Percentiles rank a stretch among this genome's conserved stretches.
These are phyloP conservation scores for Manis javanica DNA, from an alignment of 2,797 vertebrate genomes.

Conservation along the genomic window DNA sequence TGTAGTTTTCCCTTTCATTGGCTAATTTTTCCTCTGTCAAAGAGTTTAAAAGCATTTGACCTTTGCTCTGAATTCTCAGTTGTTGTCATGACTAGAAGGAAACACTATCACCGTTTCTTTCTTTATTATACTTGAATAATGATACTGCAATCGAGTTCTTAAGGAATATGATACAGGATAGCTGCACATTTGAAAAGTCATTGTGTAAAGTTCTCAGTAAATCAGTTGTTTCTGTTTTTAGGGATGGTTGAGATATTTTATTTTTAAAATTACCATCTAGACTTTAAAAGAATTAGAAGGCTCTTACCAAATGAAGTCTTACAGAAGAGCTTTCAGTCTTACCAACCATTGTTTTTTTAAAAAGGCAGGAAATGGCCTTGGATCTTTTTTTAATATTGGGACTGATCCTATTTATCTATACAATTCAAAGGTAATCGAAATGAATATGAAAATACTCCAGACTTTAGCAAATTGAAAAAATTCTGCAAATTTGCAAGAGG, in stretches of 20 bases:
- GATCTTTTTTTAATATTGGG: not conserved
- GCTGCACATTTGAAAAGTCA: not conserved
- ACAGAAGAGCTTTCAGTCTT: slow-evolving; percentile 13
- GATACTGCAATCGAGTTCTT: not conserved
- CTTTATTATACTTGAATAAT: not conserved
- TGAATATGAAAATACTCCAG: slow-evolving; percentile 7
- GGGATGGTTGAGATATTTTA: not conserved
- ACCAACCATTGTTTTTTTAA: not conserved
- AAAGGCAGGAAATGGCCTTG: slow-evolving; percentile 4
- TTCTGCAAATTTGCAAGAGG: not conserved
- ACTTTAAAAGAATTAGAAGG: slow-evolving; percentile 23
- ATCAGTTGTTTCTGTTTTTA: slow-evolving; percentile 50
- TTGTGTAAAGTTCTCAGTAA: slow-evolving; percentile 33
- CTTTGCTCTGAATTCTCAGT: slow-evolving; percentile 46
- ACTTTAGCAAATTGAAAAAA: slow-evolving; percentile 21
- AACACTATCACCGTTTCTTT: not conserved
- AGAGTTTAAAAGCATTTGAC: slow-evolving; percentile 77
- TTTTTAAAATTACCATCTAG: slow-evolving; percentile 47
- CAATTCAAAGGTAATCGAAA: slow-evolving; percentile 9
- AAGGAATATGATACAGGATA: not conserved
- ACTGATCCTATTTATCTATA: not conserved
- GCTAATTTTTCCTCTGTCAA: slow-evolving; percentile 74
- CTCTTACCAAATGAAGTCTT: slow-evolving; percentile 33
- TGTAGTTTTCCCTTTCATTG: slow-evolving; percentile 68
- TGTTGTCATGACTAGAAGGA: not conserved